phyloP scores from a whole-genome alignment of 2,888 invertebrate genomes.

The Noctua janthe region DNA sequence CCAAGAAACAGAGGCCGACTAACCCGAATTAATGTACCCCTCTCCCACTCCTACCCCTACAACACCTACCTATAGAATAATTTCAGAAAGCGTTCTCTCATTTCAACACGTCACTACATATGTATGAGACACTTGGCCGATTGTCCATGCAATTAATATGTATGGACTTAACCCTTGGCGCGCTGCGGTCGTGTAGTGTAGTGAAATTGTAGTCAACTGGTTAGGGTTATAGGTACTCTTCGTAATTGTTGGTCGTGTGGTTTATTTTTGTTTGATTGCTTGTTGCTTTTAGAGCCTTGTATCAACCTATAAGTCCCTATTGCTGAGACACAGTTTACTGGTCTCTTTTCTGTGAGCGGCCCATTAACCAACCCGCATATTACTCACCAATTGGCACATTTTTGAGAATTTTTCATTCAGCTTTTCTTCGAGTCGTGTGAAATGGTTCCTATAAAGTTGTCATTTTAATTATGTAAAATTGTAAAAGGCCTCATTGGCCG shows the following conservation, averaged over 20 bases:
- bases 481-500: neutral
- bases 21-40: conserved; percentile 49
- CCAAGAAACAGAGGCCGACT: conserved; percentile 42
- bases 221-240: conserved; percentile 55
- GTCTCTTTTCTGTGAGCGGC: neutral
- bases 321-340: neutral
- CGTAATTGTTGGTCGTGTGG: conserved; percentile 21
- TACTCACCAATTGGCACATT: neutral
- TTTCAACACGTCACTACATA: conserved; percentile 63
- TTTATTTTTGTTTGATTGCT: conserved; percentile 12
- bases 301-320: neutral
- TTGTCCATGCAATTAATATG: conserved; percentile 74
- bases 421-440: neutral
- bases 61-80: conserved; percentile 49
- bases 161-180: conserved; percentile 66
- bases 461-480: neutral
- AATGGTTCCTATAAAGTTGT: neutral
- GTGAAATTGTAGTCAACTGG: conserved; percentile 38
- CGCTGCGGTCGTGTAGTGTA: conserved; percentile 13
- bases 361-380: neutral
- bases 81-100: conserved; percentile 66
- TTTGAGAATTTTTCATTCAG: too few species aligned
- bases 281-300: neutral
- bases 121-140: conserved; percentile 68
- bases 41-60: neutral